Evolutionary conservation across 1,140 invertebrate species (phyloP).

Genomic region (Nebria ingens): DNA sequence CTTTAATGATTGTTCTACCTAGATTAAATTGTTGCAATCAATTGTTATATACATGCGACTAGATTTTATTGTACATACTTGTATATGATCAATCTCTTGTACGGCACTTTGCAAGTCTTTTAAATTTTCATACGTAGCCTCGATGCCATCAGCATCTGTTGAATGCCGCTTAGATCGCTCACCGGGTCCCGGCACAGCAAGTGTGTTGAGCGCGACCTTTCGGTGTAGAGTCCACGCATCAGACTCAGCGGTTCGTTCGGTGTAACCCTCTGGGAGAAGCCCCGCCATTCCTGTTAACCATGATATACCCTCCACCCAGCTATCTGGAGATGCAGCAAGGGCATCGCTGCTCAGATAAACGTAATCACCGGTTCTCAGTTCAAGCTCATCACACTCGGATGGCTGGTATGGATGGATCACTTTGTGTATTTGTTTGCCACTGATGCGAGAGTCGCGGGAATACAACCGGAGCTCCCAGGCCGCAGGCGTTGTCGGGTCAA

Average conservation of each 20-base stretch:
- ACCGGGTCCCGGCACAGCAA: background rate
- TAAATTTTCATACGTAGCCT: constrained; percentile 1
- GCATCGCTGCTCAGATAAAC: constrained; percentile 69
- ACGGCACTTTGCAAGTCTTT: constrained; percentile 1
- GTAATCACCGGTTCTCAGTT: constrained; percentile 75
- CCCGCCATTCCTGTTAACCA: constrained; percentile 76
- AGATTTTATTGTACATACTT: too few relatives aligned
- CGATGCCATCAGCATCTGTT: background rate
- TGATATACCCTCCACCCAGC: constrained; percentile 78
- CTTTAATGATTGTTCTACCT: background rate
- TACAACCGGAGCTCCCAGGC: constrained; percentile 79
- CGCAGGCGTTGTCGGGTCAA: constrained; percentile 52
- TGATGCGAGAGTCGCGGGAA: constrained; percentile 65
- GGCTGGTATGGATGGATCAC: constrained; percentile 67
- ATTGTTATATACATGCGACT: too few relatives aligned
- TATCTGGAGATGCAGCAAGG: constrained; percentile 60
- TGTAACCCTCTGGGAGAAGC: constrained; percentile 69
- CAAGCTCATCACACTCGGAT: constrained; percentile 70
- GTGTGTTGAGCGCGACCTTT: constrained; percentile 44
- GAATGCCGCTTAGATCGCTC: background rate
- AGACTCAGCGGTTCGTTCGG: constrained; percentile 71
- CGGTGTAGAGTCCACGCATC: constrained; percentile 84
- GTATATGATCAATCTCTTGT: background rate
- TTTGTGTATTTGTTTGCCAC: constrained; percentile 58
- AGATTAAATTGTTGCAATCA: too few relatives aligned